Evolutionary conservation across 2,888 invertebrate genomes (phyloP).

Genomic region (Caradrina kadenii): DNA sequence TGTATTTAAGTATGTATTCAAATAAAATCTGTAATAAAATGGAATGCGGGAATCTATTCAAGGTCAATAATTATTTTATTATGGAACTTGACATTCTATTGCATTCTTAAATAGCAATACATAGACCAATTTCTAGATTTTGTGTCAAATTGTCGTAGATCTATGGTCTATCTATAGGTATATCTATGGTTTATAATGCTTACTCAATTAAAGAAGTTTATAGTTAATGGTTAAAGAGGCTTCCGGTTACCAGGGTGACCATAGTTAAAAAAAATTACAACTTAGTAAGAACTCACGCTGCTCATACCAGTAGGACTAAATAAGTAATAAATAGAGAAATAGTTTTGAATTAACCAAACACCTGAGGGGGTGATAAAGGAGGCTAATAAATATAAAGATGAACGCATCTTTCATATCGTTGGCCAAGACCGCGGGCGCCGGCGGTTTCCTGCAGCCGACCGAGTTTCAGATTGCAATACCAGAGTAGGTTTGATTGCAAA

Average conservation of each 20-base stretch:
- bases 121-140: too few relatives aligned
- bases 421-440: conserved; percentile 65
- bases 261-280: not conserved
- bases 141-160: too few relatives aligned
- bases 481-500: conserved; percentile 32
- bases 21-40: not conserved
- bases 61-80: not conserved
- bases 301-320: conserved; percentile 20
- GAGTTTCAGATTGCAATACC: conserved; percentile 64
- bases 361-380: conserved; percentile 43
- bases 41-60: too few relatives aligned
- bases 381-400: conserved; percentile 52
- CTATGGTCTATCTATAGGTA: too few relatives aligned
- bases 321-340: conserved; percentile 27
- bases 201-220: too few relatives aligned
- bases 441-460: conserved; percentile 64
- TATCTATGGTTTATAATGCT: too few relatives aligned
- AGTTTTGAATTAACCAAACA: conserved; percentile 41
- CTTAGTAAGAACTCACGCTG: not conserved
- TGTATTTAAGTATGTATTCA: not conserved
- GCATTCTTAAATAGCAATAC: too few relatives aligned
- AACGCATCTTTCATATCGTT: conserved; percentile 51
- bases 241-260: not conserved
- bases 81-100: not conserved
- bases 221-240: not conserved